A percentile compares a stretch with the other conserved stretches of the same genome.
Conservation (phyloP, 2,113 vertebrate species). For the Melanerpes aurifrons region DNA sequence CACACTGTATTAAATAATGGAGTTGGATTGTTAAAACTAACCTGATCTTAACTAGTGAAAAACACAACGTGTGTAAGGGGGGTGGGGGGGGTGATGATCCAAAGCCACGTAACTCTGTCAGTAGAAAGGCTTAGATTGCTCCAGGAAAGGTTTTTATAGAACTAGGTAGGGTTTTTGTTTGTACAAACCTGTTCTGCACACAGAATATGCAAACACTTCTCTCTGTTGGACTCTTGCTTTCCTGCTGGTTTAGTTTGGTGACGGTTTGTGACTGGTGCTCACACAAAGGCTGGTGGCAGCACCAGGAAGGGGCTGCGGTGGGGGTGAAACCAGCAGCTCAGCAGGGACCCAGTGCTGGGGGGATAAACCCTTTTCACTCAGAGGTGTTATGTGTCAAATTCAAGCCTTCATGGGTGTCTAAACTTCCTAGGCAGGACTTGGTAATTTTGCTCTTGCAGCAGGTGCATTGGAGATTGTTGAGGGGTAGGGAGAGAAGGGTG, state of each 20-base stretch:
- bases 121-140: neutral
- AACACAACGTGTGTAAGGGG: too few species aligned
- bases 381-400: neutral
- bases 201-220: neutral
- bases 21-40: neutral
- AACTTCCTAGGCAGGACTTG: neutral
- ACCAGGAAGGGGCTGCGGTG: neutral
- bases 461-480: neutral
- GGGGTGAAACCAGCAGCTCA: neutral
- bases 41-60: neutral
- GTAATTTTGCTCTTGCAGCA: neutral
- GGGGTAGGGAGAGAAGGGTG: neutral
- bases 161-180: neutral
- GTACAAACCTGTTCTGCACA: neutral
- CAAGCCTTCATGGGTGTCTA: neutral
- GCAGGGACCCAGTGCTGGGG: accelerated
- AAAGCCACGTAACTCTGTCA: neutral
- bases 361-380: neutral
- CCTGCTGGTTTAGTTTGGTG: neutral
- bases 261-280: neutral
- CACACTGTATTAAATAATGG: neutral
- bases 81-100: too few species aligned
- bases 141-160: neutral
- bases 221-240: neutral
- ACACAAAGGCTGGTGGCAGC: neutral